Percentiles rank a stretch among this genome's conserved stretches.
phyloP scores from a whole-genome alignment of 2,888 invertebrate species.

The Tinea semifulvella region DNA sequence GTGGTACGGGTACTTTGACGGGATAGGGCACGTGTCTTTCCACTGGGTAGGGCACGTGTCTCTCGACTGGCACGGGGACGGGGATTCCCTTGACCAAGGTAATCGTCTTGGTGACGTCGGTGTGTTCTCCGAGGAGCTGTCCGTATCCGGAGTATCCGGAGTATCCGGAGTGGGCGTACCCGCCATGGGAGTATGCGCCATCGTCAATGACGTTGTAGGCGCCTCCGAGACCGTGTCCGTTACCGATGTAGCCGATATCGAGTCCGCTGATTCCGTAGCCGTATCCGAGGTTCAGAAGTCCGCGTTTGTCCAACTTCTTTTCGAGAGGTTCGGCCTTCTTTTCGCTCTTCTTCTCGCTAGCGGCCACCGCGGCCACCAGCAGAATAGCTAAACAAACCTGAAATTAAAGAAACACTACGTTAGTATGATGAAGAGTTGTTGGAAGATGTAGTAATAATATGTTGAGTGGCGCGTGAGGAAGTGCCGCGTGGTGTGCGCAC shows the following conservation, averaged over 20 bases:
- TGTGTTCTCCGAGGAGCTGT: slow-evolving; percentile 48
- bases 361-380: slow-evolving; percentile 78
- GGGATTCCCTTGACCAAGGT: slow-evolving; percentile 73
- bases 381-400: slow-evolving; percentile 79
- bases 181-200: slow-evolving; percentile 27
- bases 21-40: slow-evolving; percentile 74
- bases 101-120: slow-evolving; percentile 69
- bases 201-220: slow-evolving; percentile 55
- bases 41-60: slow-evolving; percentile 69
- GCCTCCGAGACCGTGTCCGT: slow-evolving; percentile 65
- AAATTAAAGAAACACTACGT: slow-evolving; percentile 18
- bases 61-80: slow-evolving; percentile 71
- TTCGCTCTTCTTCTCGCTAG: slow-evolving; percentile 69
- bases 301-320: slow-evolving; percentile 85
- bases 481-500: not conserved
- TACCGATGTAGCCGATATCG: slow-evolving; percentile 76
- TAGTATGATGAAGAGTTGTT: too few species aligned
- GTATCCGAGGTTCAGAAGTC: slow-evolving; percentile 80
- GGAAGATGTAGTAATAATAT: not conserved
- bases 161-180: slow-evolving; percentile 19
- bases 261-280: slow-evolving; percentile 81
- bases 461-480: not conserved
- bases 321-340: slow-evolving; percentile 69
- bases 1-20: slow-evolving; percentile 73
- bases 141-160: slow-evolving; percentile 31